Evolutionary conservation across 2,113 vertebrate species (phyloP).

Genomic region (Laterallus jamaicensis): DNA sequence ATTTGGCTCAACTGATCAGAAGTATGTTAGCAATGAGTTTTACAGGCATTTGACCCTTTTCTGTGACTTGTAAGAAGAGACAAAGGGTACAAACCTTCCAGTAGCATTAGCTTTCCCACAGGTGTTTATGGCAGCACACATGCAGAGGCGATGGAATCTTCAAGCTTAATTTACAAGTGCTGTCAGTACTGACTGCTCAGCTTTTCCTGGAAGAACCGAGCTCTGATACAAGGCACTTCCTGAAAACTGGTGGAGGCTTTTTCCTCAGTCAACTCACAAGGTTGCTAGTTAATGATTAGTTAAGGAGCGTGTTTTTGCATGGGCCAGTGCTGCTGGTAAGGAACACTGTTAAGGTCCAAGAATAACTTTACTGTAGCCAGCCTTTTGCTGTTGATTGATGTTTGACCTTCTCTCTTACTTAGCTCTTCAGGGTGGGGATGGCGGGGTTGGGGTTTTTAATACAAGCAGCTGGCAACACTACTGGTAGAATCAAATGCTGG

Average conservation of each 20-base stretch:
- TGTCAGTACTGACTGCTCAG: not conserved
- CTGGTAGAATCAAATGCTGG: not conserved
- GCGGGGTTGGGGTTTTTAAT: not conserved
- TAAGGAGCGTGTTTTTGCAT: not conserved
- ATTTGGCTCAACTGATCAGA: not conserved
- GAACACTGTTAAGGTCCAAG: not conserved
- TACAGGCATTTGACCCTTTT: not conserved
- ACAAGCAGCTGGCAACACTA: not conserved
- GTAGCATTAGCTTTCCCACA: not conserved
- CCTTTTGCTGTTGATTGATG: not conserved
- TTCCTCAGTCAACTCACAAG: not conserved
- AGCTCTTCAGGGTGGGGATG: not conserved
- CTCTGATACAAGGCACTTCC: not conserved
- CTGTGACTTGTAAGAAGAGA: not conserved
- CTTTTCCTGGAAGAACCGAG: not conserved
- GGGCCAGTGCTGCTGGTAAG: not conserved
- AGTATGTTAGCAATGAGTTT: not conserved
- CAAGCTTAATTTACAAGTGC: not conserved
- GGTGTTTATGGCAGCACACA: not conserved
- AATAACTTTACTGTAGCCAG: not conserved
- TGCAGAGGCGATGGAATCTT: not conserved
- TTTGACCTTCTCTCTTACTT: not conserved
- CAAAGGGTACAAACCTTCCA: not conserved
- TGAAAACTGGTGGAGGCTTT: not conserved
- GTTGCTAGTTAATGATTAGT: conserved; percentile 37